These are phyloP conservation scores for Tanytarsus gracilentus DNA, from an alignment of 2,888 invertebrate genomes.

Conservation along the genomic window DNA sequence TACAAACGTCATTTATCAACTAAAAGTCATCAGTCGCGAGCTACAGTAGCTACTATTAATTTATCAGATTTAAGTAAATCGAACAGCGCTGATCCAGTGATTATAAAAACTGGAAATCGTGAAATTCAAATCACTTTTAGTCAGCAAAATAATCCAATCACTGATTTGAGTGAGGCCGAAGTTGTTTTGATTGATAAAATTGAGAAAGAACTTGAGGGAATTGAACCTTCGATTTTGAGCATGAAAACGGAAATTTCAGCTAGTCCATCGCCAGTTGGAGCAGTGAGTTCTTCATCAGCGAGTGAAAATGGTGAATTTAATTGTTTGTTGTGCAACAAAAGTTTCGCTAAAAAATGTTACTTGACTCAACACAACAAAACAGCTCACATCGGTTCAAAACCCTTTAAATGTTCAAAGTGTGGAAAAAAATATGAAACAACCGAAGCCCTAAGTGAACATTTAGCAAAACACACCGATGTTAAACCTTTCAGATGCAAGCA, in stretches of 20 bases:
- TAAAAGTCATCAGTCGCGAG: background rate
- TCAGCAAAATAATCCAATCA: background rate
- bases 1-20: background rate
- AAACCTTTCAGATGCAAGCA: background rate
- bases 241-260: no score
- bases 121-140: background rate
- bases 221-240: background rate
- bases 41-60: background rate
- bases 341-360: background rate
- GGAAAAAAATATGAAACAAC: background rate
- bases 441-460: background rate
- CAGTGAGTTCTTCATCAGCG: background rate
- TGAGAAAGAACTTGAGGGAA: background rate
- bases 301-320: background rate
- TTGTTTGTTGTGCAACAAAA: no score
- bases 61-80: background rate
- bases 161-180: conserved; percentile 3
- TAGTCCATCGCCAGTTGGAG: background rate
- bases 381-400: background rate
- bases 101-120: background rate
- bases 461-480: background rate
- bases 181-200: background rate
- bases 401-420: background rate
- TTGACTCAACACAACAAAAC: background rate
- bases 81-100: background rate